Base-by-base conservation (phyloP, 2,888 invertebrate species). In the Graphium colonna region DNA sequence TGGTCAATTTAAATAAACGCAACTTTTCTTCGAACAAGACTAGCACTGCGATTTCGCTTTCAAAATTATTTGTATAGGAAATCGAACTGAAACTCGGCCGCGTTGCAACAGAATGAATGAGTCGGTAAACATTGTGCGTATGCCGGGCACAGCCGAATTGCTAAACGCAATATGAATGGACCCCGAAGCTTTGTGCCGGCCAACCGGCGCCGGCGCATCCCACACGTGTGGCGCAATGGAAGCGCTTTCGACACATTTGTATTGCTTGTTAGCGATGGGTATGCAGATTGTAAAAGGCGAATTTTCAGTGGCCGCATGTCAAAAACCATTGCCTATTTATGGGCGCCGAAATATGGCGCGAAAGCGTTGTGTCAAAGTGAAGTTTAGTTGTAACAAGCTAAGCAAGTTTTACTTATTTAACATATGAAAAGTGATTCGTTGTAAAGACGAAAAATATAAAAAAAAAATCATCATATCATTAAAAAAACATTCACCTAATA, bases 121-220 rank as follows among this genome's bases (percentile, higher is more conserved):
- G 83, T 78, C 73, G 73, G 77, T 78, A 82, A 85, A 82, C 75
- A 73, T 73, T 77, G 74, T 76, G 80, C 80, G 77, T n/a, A n/a
- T n/a, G n/a, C n/a, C n/a, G n/a, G n/a, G n/a, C 81, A 83, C 26
- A 78, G 84, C 82, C 65, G 80, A 83, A 84, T 87, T 88, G 83
- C 86, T 83, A 80, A 85, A 89, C 75, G 79, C 82, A 74, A 84
- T 86, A 84, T 88, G 86, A 87, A 88, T 89, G 86, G 79, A 76
- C 80, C 79, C 82, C 77, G 79, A 79, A 79, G 76, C 74, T 69
- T 71, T 71, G 73, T 75, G 76, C 75, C 75, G 73, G 72, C 74
- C 69, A 69, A 66, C 81, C 71, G 85, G 84, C 87, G 87, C 88
- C 86, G 67, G 76, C 73, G 72, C 83, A 87, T 87, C 87, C 88